These are phyloP conservation scores for Antennarius striatus DNA, from an alignment of 2,113 vertebrate genomes.

Conservation along the genomic window DNA sequence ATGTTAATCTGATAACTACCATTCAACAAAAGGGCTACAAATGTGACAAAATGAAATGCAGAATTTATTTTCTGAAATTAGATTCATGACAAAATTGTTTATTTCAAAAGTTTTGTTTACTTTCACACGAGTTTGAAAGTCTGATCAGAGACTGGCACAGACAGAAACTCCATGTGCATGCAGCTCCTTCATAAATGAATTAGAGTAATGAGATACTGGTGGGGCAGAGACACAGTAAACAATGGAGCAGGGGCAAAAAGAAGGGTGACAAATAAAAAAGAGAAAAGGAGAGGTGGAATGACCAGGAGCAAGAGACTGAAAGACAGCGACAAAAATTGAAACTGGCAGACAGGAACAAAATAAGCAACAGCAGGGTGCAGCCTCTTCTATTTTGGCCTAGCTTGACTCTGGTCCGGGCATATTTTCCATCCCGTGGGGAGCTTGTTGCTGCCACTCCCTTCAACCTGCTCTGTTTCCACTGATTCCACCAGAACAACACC, in stretches of 20 bases:
- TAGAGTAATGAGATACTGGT: slow-evolving; percentile 59
- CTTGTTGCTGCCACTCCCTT: slow-evolving; percentile 49
- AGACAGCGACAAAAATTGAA: slow-evolving; percentile 28
- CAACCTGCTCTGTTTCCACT: slow-evolving; percentile 47
- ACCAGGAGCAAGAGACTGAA: slow-evolving; percentile 38
- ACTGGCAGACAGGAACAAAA: slow-evolving; percentile 1
- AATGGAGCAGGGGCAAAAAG: slow-evolving; percentile 30
- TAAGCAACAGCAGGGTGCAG: slow-evolving; percentile 16
- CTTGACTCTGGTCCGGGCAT: slow-evolving; percentile 31
- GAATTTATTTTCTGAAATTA: neutral
- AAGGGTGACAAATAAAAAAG: slow-evolving; percentile 7
- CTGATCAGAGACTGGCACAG: neutral
- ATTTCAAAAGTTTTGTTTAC: neutral
- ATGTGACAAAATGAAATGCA: neutral
- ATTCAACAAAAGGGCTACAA: slow-evolving; percentile 33
- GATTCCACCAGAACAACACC: slow-evolving; percentile 22
- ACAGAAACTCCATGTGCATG: slow-evolving; percentile 10
- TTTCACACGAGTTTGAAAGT: neutral
- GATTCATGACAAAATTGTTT: neutral
- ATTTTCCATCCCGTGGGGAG: slow-evolving; percentile 56
- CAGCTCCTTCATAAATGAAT: slow-evolving; percentile 54
- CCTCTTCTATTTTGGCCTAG: slow-evolving; percentile 42
- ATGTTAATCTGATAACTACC: neutral
- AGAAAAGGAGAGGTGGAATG: slow-evolving; percentile 15
- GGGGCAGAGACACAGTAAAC: slow-evolving; percentile 34